Evolutionary conservation across 1,140 invertebrate species (phyloP).

Genomic region (roundworm (Caenorhabditis elegans)): WBcel235 BX284604.4:6842501-6843000

Average conservation of each 20-base stretch:
- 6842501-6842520: no score
- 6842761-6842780: background rate
- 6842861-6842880: background rate
- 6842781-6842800: background rate
- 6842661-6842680: background rate
- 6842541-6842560: no score
- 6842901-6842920: background rate
- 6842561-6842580: no score
- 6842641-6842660: background rate
- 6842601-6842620: background rate
- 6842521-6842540: no score
- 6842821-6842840: no score
- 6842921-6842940: background rate
- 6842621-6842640: no score
- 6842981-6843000: slow-evolving; percentile 20
- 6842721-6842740: background rate
- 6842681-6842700: background rate
- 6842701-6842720: background rate
- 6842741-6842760: background rate
- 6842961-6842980: slow-evolving; percentile 14
- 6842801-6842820: no score
- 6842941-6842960: background rate
- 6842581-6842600: no score
- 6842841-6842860: background rate
- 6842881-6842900: background rate